Evolutionary conservation across 2,797 vertebrate genomes (phyloP).

Genomic region (Varecia variegata): DNA sequence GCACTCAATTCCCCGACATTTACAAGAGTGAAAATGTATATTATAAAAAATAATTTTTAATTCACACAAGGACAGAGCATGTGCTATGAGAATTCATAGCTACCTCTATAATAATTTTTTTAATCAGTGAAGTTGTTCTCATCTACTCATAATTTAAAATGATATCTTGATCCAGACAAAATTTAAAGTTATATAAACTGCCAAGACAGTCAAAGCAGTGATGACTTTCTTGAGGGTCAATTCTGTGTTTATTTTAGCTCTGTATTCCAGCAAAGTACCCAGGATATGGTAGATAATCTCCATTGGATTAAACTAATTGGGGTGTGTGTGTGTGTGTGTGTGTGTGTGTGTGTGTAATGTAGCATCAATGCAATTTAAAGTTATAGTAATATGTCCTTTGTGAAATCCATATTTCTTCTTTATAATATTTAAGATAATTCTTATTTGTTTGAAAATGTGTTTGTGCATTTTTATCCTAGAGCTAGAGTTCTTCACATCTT

Average conservation of each 20-base stretch:
- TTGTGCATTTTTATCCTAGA: not conserved
- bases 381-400: not conserved
- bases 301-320: not conserved
- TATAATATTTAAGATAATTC: not conserved
- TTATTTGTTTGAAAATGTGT: not conserved
- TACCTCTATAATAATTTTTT: not conserved
- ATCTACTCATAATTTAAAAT: not conserved
- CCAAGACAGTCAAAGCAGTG: not conserved
- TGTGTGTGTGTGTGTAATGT: fast-evolving
- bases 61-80: not conserved
- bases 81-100: not conserved
- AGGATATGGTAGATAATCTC: not conserved
- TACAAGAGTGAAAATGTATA: not conserved
- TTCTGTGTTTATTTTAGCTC: not conserved
- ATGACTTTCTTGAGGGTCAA: not conserved
- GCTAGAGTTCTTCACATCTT: not conserved
- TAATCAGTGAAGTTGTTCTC: not conserved
- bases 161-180: not conserved
- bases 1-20: not conserved
- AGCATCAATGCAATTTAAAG: not conserved
- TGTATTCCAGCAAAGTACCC: not conserved
- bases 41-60: not conserved
- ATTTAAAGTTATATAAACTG: not conserved
- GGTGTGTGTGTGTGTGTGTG: not conserved
- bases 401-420: not conserved